A percentile compares a stretch with the other conserved stretches of the same genome.
Evolutionary conservation across 2,888 invertebrate species (phyloP).

Genomic region (Hypena proboscidalis): DNA sequence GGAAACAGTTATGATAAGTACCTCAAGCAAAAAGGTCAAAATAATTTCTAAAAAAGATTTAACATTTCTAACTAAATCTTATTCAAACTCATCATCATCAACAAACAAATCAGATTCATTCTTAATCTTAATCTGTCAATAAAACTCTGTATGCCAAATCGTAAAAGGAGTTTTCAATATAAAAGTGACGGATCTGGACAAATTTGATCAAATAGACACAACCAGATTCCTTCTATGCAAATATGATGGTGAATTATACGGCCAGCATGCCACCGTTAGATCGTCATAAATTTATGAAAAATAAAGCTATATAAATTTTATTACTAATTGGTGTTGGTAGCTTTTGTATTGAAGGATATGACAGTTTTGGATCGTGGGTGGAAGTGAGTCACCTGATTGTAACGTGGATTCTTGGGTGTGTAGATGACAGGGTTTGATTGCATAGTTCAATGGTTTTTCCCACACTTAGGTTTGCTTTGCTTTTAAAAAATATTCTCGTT

Average conservation of each 20-base stretch:
- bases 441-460: too few relatives aligned
- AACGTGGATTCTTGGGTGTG: not conserved
- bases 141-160: not conserved
- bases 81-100: too few relatives aligned
- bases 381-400: constrained; percentile 3
- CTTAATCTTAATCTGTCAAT: constrained; percentile 13
- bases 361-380: constrained; percentile 5
- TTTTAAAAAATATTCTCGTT: too few relatives aligned
- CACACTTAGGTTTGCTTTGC: too few relatives aligned
- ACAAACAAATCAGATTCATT: constrained; percentile 5
- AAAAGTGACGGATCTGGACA: constrained; percentile 8
- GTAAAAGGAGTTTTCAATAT: constrained; percentile 3
- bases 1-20: too few relatives aligned
- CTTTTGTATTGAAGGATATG: constrained; percentile 4
- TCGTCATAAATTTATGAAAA: constrained; percentile 26
- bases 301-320: constrained; percentile 23
- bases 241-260: constrained; percentile 35
- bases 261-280: constrained; percentile 44
- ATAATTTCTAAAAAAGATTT: too few relatives aligned
- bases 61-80: too few relatives aligned
- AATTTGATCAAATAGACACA: constrained; percentile 15
- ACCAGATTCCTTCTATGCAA: constrained; percentile 40
- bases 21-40: too few relatives aligned
- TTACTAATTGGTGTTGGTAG: constrained; percentile 15
- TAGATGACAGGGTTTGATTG: not conserved